phyloP scores from a whole-genome alignment of 2,113 vertebrate genomes.

The Egretta garzetta region DNA sequence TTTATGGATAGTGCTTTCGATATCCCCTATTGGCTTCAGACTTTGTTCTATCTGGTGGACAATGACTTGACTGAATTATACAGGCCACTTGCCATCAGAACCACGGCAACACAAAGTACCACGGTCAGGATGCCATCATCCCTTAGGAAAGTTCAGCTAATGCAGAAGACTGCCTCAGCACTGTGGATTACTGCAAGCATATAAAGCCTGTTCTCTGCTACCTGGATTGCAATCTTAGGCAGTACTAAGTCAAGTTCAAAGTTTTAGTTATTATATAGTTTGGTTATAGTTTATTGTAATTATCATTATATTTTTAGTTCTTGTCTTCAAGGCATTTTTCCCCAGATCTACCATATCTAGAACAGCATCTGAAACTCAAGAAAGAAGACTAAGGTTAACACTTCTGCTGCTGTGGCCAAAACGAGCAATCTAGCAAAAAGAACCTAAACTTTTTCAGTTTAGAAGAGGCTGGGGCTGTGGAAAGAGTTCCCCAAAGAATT shows the following conservation, averaged over 20 bases:
- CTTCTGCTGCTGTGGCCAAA: not conserved
- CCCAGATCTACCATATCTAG: not conserved
- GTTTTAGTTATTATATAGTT: not conserved
- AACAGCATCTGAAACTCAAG: not conserved
- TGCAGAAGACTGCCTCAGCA: not conserved
- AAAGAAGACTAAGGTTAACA: not conserved
- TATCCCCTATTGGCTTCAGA: not conserved
- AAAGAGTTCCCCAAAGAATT: not conserved
- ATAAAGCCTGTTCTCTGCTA: not conserved
- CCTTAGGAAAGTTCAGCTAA: not conserved
- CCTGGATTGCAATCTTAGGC: not conserved
- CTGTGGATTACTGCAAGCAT: not conserved
- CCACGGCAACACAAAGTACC: not conserved
- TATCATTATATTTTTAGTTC: not conserved
- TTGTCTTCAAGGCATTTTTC: not conserved
- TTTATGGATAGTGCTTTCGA: not conserved
- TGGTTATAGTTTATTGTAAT: not conserved
- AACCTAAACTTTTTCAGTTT: not conserved
- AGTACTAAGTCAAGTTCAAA: not conserved
- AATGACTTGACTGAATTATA: not conserved
- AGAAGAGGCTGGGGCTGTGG: not conserved
- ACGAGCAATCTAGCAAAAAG: not conserved
- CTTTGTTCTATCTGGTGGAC: not conserved
- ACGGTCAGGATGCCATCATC: not conserved
- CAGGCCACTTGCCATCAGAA: not conserved